phyloP scores from a whole-genome alignment of 1,140 invertebrate genomes.

The Diplogasteroides magnus region DNA sequence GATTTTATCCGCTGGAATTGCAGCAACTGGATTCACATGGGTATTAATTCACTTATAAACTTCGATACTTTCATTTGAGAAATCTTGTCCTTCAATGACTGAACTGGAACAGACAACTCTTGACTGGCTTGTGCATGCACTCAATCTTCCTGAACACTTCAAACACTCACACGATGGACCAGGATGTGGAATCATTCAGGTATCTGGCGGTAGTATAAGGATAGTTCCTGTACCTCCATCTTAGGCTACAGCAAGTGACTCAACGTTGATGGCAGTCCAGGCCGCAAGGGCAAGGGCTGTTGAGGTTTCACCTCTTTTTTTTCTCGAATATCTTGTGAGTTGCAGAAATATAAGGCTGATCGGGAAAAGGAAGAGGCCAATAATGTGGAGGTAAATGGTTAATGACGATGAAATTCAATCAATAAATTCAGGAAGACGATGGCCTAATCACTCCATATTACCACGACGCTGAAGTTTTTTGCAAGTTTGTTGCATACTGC shows the following conservation, averaged over 20 bases:
- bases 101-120: conserved; percentile 87
- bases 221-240: neutral
- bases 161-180: conserved; percentile 66
- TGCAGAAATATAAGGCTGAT: too few relatives aligned
- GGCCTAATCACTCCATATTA: conserved; percentile 61
- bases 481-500: conserved; percentile 76
- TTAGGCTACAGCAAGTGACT: conserved; percentile 79
- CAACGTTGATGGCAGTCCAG: conserved; percentile 75
- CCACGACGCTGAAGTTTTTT: conserved; percentile 66
- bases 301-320: conserved; percentile 49
- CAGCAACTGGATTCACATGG: conserved; percentile 85
- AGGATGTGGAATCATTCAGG: conserved; percentile 80
- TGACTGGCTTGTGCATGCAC: conserved; percentile 86
- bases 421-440: neutral
- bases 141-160: conserved; percentile 69
- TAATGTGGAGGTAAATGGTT: neutral
- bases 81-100: conserved; percentile 83
- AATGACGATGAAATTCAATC: neutral
- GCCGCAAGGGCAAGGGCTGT: conserved; percentile 73
- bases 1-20: conserved; percentile 74
- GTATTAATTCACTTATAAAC: too few relatives aligned
- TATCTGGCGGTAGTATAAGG: neutral
- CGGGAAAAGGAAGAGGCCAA: conserved; percentile 21
- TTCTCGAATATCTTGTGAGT: conserved; percentile 10
- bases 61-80: too few relatives aligned